Conservation (phyloP, 2,888 invertebrate species). For the Ichneumon xanthorius region DNA sequence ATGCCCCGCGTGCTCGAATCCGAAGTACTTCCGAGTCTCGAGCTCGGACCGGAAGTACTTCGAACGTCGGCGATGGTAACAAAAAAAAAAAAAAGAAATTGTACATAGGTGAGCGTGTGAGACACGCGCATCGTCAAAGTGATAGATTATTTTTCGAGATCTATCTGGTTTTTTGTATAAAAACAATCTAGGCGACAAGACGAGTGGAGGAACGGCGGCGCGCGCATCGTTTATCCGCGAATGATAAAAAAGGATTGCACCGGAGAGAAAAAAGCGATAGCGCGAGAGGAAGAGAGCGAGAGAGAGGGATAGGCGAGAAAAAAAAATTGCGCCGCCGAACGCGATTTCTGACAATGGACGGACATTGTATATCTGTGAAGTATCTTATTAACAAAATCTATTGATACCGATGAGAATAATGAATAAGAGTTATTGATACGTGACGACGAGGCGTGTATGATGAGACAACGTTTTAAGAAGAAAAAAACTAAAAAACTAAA, state of each 20-base stretch:
- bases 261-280: constrained; percentile 16
- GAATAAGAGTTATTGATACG: constrained; percentile 65
- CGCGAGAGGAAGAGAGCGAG: constrained; percentile 6
- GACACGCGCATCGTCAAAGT: constrained; percentile 69
- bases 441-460: constrained; percentile 50
- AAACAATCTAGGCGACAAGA: constrained; percentile 44
- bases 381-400: constrained; percentile 59
- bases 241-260: constrained; percentile 1
- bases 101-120: constrained; percentile 70
- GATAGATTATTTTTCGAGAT: constrained; percentile 75
- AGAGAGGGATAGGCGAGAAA: constrained; percentile 1
- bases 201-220: constrained; percentile 39
- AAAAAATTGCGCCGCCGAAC: constrained; percentile 30
- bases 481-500: constrained; percentile 10
- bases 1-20: constrained; percentile 51
- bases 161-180: constrained; percentile 70
- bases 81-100: constrained; percentile 53
- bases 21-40: constrained; percentile 31
- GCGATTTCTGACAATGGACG: constrained; percentile 63
- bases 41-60: constrained; percentile 16
- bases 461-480: constrained; percentile 36
- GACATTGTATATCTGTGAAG: constrained; percentile 71
- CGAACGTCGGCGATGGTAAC: constrained; percentile 37
- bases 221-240: constrained; percentile 19
- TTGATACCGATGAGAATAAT: constrained; percentile 61